Conservation (phyloP, 2,113 vertebrate genomes). For the Sitta europaea region DNA sequence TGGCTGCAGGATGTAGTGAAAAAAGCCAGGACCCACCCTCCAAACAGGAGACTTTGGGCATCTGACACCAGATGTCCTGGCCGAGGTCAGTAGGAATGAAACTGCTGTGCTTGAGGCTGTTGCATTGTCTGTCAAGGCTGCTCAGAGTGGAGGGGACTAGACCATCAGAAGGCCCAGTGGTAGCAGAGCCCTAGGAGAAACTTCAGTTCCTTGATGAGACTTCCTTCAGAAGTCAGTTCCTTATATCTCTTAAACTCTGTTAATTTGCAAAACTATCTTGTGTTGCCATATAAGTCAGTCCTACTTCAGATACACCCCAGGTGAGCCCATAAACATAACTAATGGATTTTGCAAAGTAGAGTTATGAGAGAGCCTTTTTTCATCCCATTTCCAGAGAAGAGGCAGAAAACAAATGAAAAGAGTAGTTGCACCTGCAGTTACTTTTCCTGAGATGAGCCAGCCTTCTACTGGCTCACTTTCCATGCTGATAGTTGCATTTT, state of each 20-base stretch:
- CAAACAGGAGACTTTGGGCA: fast-evolving
- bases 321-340: not conserved
- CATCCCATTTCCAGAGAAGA: not conserved
- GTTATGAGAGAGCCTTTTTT: not conserved
- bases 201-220: not conserved
- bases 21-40: not conserved
- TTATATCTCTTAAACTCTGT: not conserved
- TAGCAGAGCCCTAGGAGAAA: not conserved
- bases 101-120: not conserved
- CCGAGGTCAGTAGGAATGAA: not conserved
- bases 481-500: not conserved
- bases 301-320: not conserved
- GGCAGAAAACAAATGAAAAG: not conserved
- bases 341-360: not conserved
- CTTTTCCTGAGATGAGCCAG: not conserved
- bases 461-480: not conserved
- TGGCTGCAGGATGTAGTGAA: not conserved
- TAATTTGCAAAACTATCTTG: not conserved
- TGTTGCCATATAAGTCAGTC: not conserved
- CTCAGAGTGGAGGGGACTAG: not conserved
- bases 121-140: not conserved
- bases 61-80: not conserved
- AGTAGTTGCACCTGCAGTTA: not conserved
- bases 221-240: not conserved
- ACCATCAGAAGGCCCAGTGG: not conserved